These are phyloP conservation scores for Campylomormyrus tamandua DNA, from an alignment of 2,113 vertebrate species.

Conservation along the genomic window DNA sequence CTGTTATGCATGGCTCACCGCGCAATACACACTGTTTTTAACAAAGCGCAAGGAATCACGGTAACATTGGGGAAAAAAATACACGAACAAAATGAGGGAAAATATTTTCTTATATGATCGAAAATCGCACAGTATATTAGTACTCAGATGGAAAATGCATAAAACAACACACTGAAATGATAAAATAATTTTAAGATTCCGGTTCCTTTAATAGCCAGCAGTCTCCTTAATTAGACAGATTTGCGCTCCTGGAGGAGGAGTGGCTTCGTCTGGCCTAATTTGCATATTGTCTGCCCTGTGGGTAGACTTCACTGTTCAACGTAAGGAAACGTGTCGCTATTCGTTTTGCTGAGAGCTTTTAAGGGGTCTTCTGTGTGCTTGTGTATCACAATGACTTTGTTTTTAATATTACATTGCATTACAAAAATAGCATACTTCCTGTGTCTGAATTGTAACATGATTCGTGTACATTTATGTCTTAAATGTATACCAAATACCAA, in stretches of 20 bases:
- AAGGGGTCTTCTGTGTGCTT: not conserved
- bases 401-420: not conserved
- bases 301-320: not conserved
- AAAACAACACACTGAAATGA: not conserved
- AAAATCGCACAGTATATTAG: not conserved
- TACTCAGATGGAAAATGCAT: not conserved
- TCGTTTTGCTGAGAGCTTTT: not conserved
- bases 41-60: not conserved
- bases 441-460: not conserved
- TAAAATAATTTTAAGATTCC: slow-evolving; percentile 21
- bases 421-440: not conserved
- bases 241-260: slow-evolving; percentile 28
- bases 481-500: not conserved
- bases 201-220: slow-evolving; percentile 48
- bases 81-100: not conserved
- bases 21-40: not conserved
- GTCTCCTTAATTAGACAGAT: slow-evolving; percentile 45
- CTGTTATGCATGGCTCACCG: not conserved
- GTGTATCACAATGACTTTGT: not conserved
- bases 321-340: not conserved
- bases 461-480: not conserved
- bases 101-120: not conserved
- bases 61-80: no score
- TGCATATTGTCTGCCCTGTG: slow-evolving; percentile 25
- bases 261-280: slow-evolving; percentile 22